Conservation (phyloP, 2,113 vertebrate genomes). For the Microtus pennsylvanicus region DNA sequence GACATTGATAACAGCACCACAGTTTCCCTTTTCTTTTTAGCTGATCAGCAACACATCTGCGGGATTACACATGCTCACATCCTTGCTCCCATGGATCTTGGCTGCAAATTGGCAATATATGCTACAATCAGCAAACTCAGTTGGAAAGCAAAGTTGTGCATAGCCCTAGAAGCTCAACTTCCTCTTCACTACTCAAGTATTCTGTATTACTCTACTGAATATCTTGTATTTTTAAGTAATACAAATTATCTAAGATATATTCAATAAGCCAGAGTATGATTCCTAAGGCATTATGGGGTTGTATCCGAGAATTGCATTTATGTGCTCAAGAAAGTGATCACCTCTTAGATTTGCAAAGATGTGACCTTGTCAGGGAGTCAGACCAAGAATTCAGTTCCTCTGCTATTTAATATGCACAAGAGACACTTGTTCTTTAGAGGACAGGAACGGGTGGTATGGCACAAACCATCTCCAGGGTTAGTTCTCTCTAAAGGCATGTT, state of each 20-base stretch:
- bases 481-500: constrained; percentile 5
- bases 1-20: background rate
- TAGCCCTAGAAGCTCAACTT: background rate
- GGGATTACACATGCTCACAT: background rate
- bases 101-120: background rate
- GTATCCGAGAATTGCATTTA: background rate
- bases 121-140: background rate
- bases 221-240: background rate
- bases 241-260: background rate
- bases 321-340: background rate
- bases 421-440: background rate
- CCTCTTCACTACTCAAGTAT: background rate
- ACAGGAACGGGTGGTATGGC: background rate
- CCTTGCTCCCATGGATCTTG: background rate
- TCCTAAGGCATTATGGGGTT: background rate
- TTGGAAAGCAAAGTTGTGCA: background rate
- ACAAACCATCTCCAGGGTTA: constrained; percentile 25
- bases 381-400: background rate
- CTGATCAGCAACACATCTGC: background rate
- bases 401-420: background rate
- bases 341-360: constrained; percentile 10
- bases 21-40: background rate
- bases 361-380: constrained; percentile 39
- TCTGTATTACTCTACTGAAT: background rate
- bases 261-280: background rate